These are phyloP conservation scores for Luehdorfia chinensis DNA, from an alignment of 1,140 invertebrate species.

Conservation along the genomic window DNA sequence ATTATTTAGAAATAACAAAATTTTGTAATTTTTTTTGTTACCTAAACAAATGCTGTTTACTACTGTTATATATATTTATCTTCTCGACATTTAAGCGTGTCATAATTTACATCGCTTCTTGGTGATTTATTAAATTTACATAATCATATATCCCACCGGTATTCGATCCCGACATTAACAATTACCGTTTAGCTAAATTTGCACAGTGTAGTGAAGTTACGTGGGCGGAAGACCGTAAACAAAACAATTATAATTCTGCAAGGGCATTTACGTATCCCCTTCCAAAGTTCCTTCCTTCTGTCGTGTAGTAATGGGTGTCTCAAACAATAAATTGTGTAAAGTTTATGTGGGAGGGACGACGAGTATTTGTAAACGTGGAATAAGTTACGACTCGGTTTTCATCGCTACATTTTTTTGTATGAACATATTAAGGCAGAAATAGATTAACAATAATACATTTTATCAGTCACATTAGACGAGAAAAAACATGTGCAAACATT, in stretches of 20 bases:
- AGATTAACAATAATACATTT: too few species aligned
- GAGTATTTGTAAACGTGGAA: too few species aligned
- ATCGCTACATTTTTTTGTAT: too few species aligned
- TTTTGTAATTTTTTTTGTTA: too few species aligned
- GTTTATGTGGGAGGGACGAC: neutral
- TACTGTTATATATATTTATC: too few species aligned
- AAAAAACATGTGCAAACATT: too few species aligned
- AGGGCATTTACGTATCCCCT: constrained; percentile 46
- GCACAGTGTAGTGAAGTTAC: constrained; percentile 46
- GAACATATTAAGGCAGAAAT: too few species aligned
- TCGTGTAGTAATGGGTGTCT: constrained; percentile 40
- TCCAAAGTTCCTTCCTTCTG: constrained; percentile 39
- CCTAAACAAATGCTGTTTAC: too few species aligned
- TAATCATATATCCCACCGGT: constrained; percentile 23
- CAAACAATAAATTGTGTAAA: constrained; percentile 35
- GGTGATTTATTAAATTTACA: constrained; percentile 21
- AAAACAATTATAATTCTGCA: constrained; percentile 57
- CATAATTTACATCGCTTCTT: constrained; percentile 6
- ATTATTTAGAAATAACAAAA: too few species aligned
- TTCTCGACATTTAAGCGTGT: neutral
- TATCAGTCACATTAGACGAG: too few species aligned
- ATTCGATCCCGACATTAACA: constrained; percentile 47
- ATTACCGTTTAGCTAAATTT: constrained; percentile 54
- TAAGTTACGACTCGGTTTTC: too few species aligned
- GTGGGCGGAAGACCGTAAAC: constrained; percentile 46